Conservation (phyloP, 1,140 invertebrate genomes). For the Carposina sasakii region DNA sequence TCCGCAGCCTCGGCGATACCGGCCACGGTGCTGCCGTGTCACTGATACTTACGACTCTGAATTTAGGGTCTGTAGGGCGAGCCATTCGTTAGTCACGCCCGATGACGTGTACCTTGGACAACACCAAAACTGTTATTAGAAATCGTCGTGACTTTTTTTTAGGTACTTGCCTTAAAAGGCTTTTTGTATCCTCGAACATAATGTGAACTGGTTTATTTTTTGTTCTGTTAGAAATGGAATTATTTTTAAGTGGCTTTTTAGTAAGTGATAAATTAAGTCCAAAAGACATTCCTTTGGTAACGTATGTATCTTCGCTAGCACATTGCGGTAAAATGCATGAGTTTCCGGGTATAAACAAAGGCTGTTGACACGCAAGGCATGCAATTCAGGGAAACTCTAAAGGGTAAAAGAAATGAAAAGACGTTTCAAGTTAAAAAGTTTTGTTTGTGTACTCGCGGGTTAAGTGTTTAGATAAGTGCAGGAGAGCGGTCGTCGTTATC, state of each 20-base stretch:
- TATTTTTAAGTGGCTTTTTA: constrained; percentile 2
- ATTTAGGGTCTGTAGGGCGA: constrained; percentile 72
- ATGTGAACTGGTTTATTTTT: neutral
- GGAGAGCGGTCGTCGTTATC: constrained; percentile 65
- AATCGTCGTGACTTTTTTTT: constrained; percentile 36
- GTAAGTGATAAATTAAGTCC: constrained; percentile 36
- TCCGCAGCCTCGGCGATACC: constrained; percentile 53
- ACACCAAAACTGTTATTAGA: constrained; percentile 72
- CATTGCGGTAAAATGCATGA: constrained; percentile 58
- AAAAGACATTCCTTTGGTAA: constrained; percentile 46
- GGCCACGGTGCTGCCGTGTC: constrained; percentile 42
- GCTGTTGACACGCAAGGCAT: constrained; percentile 56
- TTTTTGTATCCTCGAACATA: constrained; percentile 23
- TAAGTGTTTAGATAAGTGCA: constrained; percentile 71
- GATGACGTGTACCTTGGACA: constrained; percentile 72
- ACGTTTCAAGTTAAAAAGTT: constrained; percentile 67
- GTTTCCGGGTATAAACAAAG: constrained; percentile 61
- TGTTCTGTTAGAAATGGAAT: constrained; percentile 8
- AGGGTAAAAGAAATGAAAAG: constrained; percentile 65
- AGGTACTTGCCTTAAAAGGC: constrained; percentile 54
- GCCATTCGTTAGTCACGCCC: constrained; percentile 71
- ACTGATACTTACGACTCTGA: constrained; percentile 70
- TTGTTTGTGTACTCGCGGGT: constrained; percentile 64
- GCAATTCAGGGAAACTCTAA: constrained; percentile 55
- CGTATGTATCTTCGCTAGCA: constrained; percentile 47